phyloP scores from a whole-genome alignment of 2,113 vertebrate species.

The Oncorhynchus tshawytscha region DNA sequence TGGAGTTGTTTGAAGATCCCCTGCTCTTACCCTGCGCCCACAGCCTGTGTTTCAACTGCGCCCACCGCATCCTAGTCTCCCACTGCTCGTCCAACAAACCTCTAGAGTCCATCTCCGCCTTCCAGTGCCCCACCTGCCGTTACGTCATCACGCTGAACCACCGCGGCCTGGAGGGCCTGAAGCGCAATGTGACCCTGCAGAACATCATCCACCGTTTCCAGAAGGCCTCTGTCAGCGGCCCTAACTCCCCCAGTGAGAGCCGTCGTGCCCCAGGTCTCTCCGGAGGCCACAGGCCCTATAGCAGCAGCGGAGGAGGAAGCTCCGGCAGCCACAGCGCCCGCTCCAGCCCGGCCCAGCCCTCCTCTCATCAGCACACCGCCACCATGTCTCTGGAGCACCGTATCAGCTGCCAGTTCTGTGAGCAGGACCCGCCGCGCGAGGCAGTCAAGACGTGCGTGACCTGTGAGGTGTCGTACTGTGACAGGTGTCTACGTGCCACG shows the following conservation, averaged over 20 bases:
- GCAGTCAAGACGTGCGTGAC: conserved; percentile 96
- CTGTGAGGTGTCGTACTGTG: conserved; percentile 97
- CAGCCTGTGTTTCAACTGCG: conserved; percentile 95
- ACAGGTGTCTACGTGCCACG: conserved; percentile 93
- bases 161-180: conserved; percentile 95
- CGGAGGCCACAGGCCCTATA: conserved; percentile 80
- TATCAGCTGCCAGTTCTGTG: conserved; percentile 96
- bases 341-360: conserved; percentile 73
- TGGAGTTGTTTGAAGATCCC: conserved; percentile 98
- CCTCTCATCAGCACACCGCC: conserved; percentile 67
- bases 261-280: conserved; percentile 73
- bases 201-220: conserved; percentile 99
- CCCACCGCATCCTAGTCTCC: conserved; percentile 93
- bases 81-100: conserved; percentile 90
- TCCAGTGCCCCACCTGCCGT: conserved; percentile 98
- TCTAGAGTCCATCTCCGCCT: conserved; percentile 90
- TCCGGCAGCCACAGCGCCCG: conserved; percentile 64
- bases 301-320: conserved; percentile 75
- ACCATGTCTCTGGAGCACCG: conserved; percentile 79
- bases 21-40: conserved; percentile 95
- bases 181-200: conserved; percentile 99
- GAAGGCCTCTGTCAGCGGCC: conserved; percentile 93
- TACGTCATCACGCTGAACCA: conserved; percentile 99
- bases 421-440: conserved; percentile 93
- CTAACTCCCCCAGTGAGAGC: conserved; percentile 92